phyloP scores from a whole-genome alignment of 2,888 invertebrate species.

The Agonopterix arenella region DNA sequence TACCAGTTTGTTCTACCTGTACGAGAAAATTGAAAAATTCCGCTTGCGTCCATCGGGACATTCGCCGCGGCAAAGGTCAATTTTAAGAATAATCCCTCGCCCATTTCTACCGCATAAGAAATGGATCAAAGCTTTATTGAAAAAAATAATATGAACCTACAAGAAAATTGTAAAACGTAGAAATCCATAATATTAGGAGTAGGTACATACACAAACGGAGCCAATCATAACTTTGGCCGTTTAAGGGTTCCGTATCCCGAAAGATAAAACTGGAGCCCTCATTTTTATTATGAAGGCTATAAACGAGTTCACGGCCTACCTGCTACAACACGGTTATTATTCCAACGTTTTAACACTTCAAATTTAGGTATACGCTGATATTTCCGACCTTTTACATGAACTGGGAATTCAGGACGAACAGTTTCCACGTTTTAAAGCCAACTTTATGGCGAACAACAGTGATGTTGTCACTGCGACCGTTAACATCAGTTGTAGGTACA shows the following conservation, averaged over 20 bases:
- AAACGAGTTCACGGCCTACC: conserved; percentile 2
- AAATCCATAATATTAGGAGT: background rate
- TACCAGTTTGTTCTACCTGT: conserved; percentile 48
- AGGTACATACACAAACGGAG: background rate
- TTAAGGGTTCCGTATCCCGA: background rate
- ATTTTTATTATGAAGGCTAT: conserved; percentile 2
- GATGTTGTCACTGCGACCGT: too few relatives aligned
- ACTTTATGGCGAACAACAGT: too few relatives aligned
- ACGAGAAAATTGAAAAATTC: conserved; percentile 63
- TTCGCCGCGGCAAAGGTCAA: conserved; percentile 31
- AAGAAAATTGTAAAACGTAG: background rate
- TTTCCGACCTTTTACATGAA: background rate
- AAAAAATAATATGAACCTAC: background rate
- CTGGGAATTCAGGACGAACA: too few relatives aligned
- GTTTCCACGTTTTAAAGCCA: too few relatives aligned
- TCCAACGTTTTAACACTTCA: too few relatives aligned
- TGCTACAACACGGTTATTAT: background rate
- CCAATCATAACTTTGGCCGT: too few relatives aligned
- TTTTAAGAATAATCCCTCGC: conserved; percentile 38
- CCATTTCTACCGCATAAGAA: conserved; percentile 26
- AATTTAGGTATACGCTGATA: background rate
- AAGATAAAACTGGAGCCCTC: conserved; percentile 1
- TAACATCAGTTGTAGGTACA: too few relatives aligned
- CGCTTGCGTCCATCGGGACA: conserved; percentile 44
- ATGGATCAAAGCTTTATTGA: conserved; percentile 18